Conservation (phyloP, 2,113 vertebrate species). For the Psephotus haematonotus region DNA sequence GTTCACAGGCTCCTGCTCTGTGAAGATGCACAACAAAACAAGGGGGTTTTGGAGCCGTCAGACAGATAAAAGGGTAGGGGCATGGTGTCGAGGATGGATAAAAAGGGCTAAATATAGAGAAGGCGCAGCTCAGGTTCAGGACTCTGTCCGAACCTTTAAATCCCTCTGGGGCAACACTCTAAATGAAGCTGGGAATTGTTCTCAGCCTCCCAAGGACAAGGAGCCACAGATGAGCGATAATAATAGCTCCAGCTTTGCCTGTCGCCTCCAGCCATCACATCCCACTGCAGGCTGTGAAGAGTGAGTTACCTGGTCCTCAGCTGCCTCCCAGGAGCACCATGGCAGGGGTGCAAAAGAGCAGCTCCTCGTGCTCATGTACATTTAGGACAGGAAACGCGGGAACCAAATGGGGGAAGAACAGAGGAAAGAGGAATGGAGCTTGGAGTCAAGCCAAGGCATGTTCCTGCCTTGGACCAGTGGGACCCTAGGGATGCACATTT, state of each 20-base stretch:
- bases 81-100: not conserved
- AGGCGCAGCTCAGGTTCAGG: constrained; percentile 46
- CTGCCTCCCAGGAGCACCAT: not conserved
- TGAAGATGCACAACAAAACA: not conserved
- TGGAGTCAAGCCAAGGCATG: not conserved
- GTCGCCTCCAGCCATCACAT: rapidly evolving
- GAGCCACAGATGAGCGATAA: not conserved
- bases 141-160: constrained; percentile 35
- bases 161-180: constrained; percentile 26
- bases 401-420: not conserved
- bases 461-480: not conserved
- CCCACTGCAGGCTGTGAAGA: not conserved
- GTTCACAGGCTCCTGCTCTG: not conserved
- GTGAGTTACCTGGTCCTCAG: not conserved
- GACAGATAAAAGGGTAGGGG: constrained; percentile 1
- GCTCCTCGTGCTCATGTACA: not conserved
- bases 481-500: not conserved
- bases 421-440: not conserved
- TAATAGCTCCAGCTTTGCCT: constrained; percentile 31
- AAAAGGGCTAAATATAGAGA: constrained; percentile 70
- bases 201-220: constrained; percentile 33
- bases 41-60: not conserved
- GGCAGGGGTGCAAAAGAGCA: not conserved
- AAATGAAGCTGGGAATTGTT: constrained; percentile 53
- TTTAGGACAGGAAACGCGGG: not conserved